phyloP scores from a whole-genome alignment of 1,140 invertebrate species.

The Meteorus sp. region DNA sequence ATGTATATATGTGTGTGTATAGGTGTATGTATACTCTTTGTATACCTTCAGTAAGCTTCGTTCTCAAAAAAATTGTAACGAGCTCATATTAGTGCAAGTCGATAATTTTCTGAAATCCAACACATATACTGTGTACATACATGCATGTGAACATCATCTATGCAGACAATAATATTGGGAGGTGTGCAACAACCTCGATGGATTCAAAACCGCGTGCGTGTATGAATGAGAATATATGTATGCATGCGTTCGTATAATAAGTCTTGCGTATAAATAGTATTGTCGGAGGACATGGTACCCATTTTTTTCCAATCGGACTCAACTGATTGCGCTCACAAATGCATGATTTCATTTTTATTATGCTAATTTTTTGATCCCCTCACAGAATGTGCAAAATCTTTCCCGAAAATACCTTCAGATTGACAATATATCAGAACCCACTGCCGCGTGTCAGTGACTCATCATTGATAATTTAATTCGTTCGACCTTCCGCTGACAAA shows the following conservation, averaged over 20 bases:
- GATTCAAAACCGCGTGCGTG: neutral
- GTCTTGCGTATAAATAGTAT: slow-evolving; percentile 22
- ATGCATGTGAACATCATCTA: too few relatives aligned
- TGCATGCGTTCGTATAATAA: slow-evolving; percentile 7
- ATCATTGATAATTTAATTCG: neutral
- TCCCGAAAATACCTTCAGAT: neutral
- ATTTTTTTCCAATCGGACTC: neutral
- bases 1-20: too few relatives aligned
- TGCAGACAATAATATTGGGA: too few relatives aligned
- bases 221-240: neutral
- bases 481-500: slow-evolving; percentile 6
- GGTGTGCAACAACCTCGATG: neutral
- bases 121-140: too few relatives aligned
- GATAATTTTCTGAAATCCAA: too few relatives aligned
- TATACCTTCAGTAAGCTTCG: too few relatives aligned
- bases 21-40: neutral
- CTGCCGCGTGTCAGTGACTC: neutral
- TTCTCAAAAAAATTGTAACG: too few relatives aligned
- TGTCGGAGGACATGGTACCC: slow-evolving; percentile 23
- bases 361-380: neutral
- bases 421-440: neutral
- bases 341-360: neutral
- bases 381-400: neutral
- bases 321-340: neutral
- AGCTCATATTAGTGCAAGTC: too few relatives aligned